Percentiles rank a stretch among this genome's conserved stretches.
Conservation (phyloP, 1,140 invertebrate species). For the Ostrea edulis region DNA sequence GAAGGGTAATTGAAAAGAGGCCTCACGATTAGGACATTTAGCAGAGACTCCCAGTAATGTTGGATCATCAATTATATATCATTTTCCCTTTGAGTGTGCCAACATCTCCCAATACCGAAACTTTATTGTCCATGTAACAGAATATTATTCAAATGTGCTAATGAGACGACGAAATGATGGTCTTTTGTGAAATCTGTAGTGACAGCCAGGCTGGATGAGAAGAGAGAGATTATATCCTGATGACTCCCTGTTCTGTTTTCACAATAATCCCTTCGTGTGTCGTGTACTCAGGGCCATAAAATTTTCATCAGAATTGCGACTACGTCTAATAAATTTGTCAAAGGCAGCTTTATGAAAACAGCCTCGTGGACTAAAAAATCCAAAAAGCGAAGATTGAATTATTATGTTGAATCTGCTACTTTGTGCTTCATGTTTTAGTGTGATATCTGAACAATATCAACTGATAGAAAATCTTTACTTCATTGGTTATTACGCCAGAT, state of each 20-base stretch:
- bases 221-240: slow-evolving; percentile 3
- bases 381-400: no score
- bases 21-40: background rate
- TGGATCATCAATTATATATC: slow-evolving; percentile 26
- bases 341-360: background rate
- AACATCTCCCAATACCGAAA: background rate
- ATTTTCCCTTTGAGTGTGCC: background rate
- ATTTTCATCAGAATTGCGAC: slow-evolving; percentile 11
- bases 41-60: background rate
- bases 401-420: no score
- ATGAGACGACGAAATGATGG: slow-evolving; percentile 31
- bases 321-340: slow-evolving; percentile 16
- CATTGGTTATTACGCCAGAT: no score
- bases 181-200: slow-evolving; percentile 25
- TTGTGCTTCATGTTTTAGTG: no score
- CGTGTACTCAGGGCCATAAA: slow-evolving; percentile 27
- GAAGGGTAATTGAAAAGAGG: slow-evolving; percentile 9
- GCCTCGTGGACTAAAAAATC: background rate
- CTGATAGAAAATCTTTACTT: no score
- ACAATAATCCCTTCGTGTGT: slow-evolving; percentile 21
- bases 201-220: background rate
- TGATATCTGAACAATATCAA: no score
- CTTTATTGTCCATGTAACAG: slow-evolving; percentile 2
- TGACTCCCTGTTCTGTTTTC: slow-evolving; percentile 31
- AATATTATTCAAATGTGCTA: slow-evolving; percentile 30